Base-by-base conservation (phyloP, 2,113 vertebrate species). In the Festucalex cinctus region DNA sequence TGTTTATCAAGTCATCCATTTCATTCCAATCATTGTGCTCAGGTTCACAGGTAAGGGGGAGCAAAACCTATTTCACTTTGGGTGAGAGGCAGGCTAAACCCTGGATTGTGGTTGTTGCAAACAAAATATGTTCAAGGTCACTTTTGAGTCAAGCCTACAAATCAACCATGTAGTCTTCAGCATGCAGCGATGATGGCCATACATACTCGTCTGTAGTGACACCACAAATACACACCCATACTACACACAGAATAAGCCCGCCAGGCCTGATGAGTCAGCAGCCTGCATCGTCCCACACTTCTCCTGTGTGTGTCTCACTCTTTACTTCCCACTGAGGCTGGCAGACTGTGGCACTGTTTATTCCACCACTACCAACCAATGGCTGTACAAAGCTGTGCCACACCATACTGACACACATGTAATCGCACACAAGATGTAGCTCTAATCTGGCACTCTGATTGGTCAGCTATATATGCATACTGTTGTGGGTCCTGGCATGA, bases 191-290 rank as follows among this genome's bases (percentile, higher is more conserved):
- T 67, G 56, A 70, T 28, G 43, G 54, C 37, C 73, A 56, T 57
- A 58, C 63, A 32, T 20, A 10, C 73, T 46, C 65, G 63, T 59
- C 60, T 66, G 51, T 77, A 63, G 79, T 74, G 68, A 77, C 6
- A 24, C 65, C 68, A 51, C 36, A 26, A 9, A 69, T 51, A 66
- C 49, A 65, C 62, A 70, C n/a, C 56, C 32, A 41, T 48, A 73
- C 56, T 41, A 73, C 26, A 66, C 65, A 71, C 26, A 56, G 58
- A 73, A 85, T 86, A 81, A 86, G 65, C 78, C 81, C 76, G 69
- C 32, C 37, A 76, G 68, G 74, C 60, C 24, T 84, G 79, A 88
- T 87, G 88, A 88, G 82, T 87, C 86, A 88, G 81, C 78, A 73
- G 75, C 79, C 75, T 72, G 69, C 81, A 80, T 77, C 74, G 75